These are phyloP conservation scores for Lochmaea crataegi DNA, from an alignment of 2,888 invertebrate species.

Conservation along the genomic window DNA sequence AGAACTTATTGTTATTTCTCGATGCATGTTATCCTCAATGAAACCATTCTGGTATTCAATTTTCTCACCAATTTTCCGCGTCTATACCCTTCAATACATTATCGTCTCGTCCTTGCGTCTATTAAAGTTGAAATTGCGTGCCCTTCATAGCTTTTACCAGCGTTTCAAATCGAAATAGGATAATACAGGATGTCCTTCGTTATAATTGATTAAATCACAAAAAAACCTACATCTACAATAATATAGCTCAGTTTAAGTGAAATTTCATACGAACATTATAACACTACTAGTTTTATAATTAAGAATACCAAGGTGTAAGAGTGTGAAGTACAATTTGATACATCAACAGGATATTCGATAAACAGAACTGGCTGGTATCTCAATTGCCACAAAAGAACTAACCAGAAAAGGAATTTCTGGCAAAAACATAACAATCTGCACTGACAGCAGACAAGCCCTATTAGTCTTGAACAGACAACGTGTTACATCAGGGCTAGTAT, in stretches of 20 bases:
- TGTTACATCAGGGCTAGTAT: too few species aligned
- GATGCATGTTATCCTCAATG: conserved; percentile 22
- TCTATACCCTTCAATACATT: conserved; percentile 32
- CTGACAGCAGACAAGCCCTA: too few species aligned
- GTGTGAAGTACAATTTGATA: too few species aligned
- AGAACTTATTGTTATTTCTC: conserved; percentile 31
- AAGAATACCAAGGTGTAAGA: too few species aligned
- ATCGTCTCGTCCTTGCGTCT: conserved; percentile 29
- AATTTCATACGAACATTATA: background rate
- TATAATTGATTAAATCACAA: background rate
- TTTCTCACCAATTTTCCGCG: conserved; percentile 33
- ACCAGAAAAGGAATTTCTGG: too few species aligned
- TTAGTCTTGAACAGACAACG: too few species aligned
- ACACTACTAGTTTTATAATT: too few species aligned
- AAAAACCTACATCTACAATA: background rate
- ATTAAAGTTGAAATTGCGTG: conserved; percentile 32
- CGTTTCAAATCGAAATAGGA: conserved; percentile 20
- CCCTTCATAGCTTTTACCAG: conserved; percentile 23
- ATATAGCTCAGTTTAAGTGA: background rate
- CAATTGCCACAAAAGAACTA: too few species aligned
- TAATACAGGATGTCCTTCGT: conserved; percentile 9
- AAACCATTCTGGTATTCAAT: conserved; percentile 31
- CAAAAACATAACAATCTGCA: too few species aligned
- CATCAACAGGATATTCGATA: too few species aligned
- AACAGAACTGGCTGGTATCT: too few species aligned